Conservation (phyloP, 2,797 vertebrate genomes). For the Arnoldichthys spilopterus region DNA sequence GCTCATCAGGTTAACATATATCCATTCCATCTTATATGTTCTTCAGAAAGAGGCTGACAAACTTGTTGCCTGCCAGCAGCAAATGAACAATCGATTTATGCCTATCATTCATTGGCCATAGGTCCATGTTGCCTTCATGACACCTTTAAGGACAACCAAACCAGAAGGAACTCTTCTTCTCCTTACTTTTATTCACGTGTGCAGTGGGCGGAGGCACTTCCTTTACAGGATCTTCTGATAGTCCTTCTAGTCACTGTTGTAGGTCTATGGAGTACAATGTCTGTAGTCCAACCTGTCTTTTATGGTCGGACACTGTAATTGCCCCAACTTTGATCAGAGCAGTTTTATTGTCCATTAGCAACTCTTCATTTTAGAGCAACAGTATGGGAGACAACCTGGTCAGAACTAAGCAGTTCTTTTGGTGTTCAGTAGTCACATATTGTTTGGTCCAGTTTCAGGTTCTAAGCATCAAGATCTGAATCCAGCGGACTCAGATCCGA, state of each 20-base stretch:
- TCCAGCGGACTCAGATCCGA: slow-evolving; percentile 7
- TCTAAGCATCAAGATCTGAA: background rate
- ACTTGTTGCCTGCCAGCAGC: background rate
- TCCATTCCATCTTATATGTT: background rate
- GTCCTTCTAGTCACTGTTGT: background rate
- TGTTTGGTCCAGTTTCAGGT: slow-evolving; percentile 19
- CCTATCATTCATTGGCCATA: background rate
- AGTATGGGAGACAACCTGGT: background rate
- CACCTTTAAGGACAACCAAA: background rate
- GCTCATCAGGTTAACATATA: background rate
- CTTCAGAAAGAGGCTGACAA: background rate
- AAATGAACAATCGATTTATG: background rate
- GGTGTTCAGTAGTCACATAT: slow-evolving; percentile 17
- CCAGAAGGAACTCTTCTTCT: background rate
- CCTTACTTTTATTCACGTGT: background rate
- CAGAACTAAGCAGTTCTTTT: background rate
- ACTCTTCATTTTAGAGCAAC: background rate
- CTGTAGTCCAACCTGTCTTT: background rate
- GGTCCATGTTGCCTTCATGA: background rate
- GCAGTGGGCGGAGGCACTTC: background rate
- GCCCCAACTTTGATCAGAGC: background rate
- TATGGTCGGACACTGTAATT: background rate
- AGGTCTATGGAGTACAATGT: background rate
- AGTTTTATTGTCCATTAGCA: background rate
- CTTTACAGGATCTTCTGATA: background rate